A percentile compares a stretch with the other conserved stretches of the same genome.
Evolutionary conservation across 2,888 invertebrate species (phyloP).

Genomic region (Liposcelis brunnea): DNA sequence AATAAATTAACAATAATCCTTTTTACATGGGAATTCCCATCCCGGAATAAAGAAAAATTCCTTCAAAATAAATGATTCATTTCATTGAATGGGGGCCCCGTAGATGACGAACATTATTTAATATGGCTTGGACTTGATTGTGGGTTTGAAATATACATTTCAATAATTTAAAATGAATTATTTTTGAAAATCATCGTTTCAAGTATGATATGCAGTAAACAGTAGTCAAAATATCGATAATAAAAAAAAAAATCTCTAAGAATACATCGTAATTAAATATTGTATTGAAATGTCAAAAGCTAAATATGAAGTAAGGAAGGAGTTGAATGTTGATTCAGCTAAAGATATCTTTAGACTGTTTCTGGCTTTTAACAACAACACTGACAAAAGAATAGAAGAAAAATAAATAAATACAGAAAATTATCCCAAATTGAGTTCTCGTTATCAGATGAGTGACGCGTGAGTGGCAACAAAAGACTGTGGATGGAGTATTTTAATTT

Average conservation of each 20-base stretch:
- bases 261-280: conserved; percentile 7
- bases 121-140: background rate
- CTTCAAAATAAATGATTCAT: no score
- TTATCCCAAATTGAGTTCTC: conserved; percentile 9
- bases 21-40: no score
- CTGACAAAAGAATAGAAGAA: conserved; percentile 8
- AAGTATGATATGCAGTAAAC: conserved; percentile 8
- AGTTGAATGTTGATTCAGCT: conserved; percentile 4
- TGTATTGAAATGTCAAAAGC: conserved; percentile 1
- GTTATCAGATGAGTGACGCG: conserved; percentile 8
- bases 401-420: conserved; percentile 9
- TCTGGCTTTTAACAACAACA: conserved; percentile 9
- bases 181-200: conserved; percentile 1
- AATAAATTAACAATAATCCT: no score
- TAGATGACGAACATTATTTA: no score
- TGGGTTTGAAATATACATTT: conserved; percentile 2
- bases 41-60: no score
- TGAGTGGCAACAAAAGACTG: conserved; percentile 4
- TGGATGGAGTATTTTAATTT: no score
- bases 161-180: background rate
- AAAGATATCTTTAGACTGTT: conserved; percentile 1
- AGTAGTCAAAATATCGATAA: conserved; percentile 9
- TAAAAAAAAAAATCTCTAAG: background rate
- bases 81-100: no score
- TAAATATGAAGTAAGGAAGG: background rate